Conservation (phyloP, 2,113 vertebrate species). For the Dipodomys spectabilis region DNA sequence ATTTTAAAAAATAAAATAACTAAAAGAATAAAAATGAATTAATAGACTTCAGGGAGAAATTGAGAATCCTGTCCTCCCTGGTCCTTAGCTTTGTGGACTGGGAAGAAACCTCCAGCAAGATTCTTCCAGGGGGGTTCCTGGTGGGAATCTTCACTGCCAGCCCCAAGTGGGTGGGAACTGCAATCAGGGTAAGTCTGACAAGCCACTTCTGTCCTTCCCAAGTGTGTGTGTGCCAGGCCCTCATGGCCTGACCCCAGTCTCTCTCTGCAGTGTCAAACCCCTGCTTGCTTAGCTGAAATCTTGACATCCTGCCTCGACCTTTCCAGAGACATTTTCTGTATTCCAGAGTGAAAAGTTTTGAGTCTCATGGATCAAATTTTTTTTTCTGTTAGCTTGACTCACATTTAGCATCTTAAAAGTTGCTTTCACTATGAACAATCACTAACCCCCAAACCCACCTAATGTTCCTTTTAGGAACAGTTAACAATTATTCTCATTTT, state of each 20-base stretch:
- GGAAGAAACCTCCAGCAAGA: background rate
- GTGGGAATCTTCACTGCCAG: too few relatives aligned
- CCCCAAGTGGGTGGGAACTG: background rate
- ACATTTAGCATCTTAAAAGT: conserved; percentile 13
- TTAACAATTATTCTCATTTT: conserved; percentile 69
- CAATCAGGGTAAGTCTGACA: too few relatives aligned
- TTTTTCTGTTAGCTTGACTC: conserved; percentile 48
- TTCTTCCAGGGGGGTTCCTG: background rate
- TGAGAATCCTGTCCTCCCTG: background rate
- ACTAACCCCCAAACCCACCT: conserved; percentile 41
- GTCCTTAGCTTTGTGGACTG: background rate
- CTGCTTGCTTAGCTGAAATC: background rate
- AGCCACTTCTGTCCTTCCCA: background rate
- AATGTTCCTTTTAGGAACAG: conserved; percentile 39
- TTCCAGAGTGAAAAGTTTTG: conserved; percentile 28
- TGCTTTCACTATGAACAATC: conserved; percentile 48
- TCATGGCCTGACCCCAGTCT: background rate
- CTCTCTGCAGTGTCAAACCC: background rate
- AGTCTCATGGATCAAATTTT: background rate
- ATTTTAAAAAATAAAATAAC: too few relatives aligned
- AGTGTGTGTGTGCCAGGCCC: background rate
- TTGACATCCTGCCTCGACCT: background rate
- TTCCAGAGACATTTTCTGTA: conserved; percentile 29
- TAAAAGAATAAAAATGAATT: too few relatives aligned
- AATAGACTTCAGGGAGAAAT: background rate